These are phyloP conservation scores for Oopsacas minuta DNA, from an alignment of 37 sponge, comb jelly and placozoan genomes.

Conservation along the genomic window DNA sequence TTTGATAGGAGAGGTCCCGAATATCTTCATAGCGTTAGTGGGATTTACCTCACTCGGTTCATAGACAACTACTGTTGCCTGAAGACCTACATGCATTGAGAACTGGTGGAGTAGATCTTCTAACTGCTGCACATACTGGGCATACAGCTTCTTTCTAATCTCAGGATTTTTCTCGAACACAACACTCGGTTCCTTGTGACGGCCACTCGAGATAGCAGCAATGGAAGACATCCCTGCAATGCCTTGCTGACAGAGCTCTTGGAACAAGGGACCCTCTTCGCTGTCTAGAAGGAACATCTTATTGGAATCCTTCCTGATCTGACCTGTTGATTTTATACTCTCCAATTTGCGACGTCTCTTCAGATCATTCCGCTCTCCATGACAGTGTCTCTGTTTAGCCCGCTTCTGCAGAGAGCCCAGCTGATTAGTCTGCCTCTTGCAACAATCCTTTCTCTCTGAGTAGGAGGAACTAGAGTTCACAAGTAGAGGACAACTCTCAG, in stretches of 20 bases:
- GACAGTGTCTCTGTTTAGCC: not conserved
- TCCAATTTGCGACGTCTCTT: not conserved
- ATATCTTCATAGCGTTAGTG: conserved; percentile 51
- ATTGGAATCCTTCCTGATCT: not conserved
- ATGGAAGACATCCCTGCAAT: conserved; percentile 59
- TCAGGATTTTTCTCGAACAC: conserved; percentile 77
- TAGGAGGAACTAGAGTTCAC: too few species aligned
- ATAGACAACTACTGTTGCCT: conserved; percentile 58
- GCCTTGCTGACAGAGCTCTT: conserved; percentile 15
- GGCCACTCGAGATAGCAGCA: conserved; percentile 49
- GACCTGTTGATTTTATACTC: not conserved
- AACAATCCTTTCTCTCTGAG: too few species aligned
- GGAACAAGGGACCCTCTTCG: not conserved
- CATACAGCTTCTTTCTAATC: conserved; percentile 56
- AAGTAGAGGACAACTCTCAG: not conserved
- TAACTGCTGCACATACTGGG: conserved; percentile 55
- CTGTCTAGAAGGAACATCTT: not conserved
- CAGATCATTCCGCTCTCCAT: not conserved
- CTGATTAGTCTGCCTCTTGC: too few species aligned
- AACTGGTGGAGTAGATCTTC: conserved; percentile 63
- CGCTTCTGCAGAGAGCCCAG: too few species aligned
- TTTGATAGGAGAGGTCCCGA: conserved; percentile 50
- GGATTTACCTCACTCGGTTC: conserved; percentile 40
- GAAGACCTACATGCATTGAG: conserved; percentile 67
- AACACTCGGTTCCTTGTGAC: conserved; percentile 40